phyloP scores from a whole-genome alignment of 2,888 invertebrate genomes.

The Tillus elongatus region DNA sequence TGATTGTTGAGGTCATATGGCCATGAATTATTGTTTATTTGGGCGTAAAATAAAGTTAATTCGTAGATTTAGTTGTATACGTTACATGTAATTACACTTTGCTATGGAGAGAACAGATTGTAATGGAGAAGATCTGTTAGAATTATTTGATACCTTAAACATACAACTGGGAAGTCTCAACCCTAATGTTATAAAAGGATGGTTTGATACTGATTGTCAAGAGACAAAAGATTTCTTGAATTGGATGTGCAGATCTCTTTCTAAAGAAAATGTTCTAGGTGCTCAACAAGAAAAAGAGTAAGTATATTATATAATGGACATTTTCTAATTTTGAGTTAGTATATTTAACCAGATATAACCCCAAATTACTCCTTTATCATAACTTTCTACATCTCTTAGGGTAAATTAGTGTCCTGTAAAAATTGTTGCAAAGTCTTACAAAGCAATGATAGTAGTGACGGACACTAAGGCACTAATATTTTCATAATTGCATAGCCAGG shows the following conservation, averaged over 20 bases:
- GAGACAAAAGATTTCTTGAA: conserved; percentile 27
- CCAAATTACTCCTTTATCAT: not conserved
- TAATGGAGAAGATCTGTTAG: conserved; percentile 24
- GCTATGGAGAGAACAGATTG: conserved; percentile 15
- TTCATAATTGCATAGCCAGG: no score
- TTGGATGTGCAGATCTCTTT: conserved; percentile 31
- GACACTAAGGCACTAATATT: no score
- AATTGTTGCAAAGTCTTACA: no score
- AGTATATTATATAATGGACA: conserved; percentile 10
- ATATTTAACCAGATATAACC: no score
- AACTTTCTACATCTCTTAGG: no score
- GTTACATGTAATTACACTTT: no score
- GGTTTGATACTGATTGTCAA: conserved; percentile 33
- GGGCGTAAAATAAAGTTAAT: no score
- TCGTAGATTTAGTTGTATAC: no score
- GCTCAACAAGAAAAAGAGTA: conserved; percentile 23
- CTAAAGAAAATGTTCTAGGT: conserved; percentile 27
- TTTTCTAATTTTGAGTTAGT: not conserved
- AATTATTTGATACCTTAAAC: conserved; percentile 24
- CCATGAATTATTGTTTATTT: no score
- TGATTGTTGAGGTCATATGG: no score
- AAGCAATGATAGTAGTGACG: no score
- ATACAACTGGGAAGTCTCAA: conserved; percentile 23
- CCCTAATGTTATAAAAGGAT: conserved; percentile 29
- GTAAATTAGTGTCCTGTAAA: no score